Conservation (phyloP, 37 sponge, comb jelly and placozoan genomes). For the Cliona cf. orientalis region DNA sequence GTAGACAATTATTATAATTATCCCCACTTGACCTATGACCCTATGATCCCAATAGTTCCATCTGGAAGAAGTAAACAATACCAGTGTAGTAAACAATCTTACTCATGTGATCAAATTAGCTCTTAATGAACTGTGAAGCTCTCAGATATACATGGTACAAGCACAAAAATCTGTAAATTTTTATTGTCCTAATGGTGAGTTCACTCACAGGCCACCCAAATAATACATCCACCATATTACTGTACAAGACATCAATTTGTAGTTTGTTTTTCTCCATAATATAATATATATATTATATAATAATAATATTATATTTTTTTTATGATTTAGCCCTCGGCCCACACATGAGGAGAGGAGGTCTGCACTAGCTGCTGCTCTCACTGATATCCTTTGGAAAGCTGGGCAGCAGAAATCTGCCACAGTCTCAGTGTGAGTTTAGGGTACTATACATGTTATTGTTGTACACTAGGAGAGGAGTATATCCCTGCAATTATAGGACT, state of each 20-base stretch:
- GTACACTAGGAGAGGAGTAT: background rate
- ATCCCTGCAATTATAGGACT: too few species aligned
- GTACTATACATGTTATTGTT: background rate
- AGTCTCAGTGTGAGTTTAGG: slow-evolving; percentile 56
- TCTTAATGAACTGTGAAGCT: too few species aligned
- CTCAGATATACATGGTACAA: background rate
- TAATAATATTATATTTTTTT: background rate
- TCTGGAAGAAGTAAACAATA: too few species aligned
- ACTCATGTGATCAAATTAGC: too few species aligned
- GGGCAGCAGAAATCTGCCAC: slow-evolving; percentile 34
- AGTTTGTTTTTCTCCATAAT: background rate
- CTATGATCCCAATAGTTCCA: too few species aligned
- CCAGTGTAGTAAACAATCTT: too few species aligned
- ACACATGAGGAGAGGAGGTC: slow-evolving; percentile 14
- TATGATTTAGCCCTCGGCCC: slow-evolving; percentile 37
- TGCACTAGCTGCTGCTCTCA: slow-evolving; percentile 49
- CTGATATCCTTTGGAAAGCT: slow-evolving; percentile 75
- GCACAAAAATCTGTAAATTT: background rate
- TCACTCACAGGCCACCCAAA: too few species aligned
- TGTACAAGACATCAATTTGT: too few species aligned
- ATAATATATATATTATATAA: background rate
- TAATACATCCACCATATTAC: too few species aligned
- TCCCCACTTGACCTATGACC: too few species aligned
- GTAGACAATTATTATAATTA: too few species aligned
- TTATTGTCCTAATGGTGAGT: too few species aligned